Conservation (phyloP, 1,140 invertebrate species). For the Drosophila willistoni region DNA sequence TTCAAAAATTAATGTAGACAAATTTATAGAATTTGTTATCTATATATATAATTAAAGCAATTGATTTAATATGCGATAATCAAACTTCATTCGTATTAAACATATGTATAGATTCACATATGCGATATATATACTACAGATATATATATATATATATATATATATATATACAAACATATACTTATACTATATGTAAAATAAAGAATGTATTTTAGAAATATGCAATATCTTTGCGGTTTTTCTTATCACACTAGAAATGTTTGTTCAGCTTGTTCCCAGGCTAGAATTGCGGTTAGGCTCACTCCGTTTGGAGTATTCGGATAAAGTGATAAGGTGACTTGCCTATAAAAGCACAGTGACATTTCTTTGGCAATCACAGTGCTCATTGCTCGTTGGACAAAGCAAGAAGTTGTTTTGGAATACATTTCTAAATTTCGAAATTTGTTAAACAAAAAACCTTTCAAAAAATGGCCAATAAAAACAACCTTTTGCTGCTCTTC, state of each 20-base stretch:
- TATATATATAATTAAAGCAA: constrained; percentile 15
- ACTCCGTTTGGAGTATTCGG: not conserved
- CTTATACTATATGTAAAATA: constrained; percentile 44
- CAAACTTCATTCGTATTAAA: constrained; percentile 72
- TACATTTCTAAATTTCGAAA: not conserved
- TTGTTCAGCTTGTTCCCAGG: not conserved
- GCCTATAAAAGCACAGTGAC: not conserved
- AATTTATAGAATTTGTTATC: constrained; percentile 5
- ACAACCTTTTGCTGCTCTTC: constrained; percentile 86
- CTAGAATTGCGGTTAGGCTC: not conserved
- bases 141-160: not conserved
- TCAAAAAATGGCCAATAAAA: constrained; percentile 75
- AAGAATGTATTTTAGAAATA: constrained; percentile 78
- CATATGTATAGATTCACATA: constrained; percentile 50
- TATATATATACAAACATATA: constrained; percentile 39
- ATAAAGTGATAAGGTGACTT: not conserved
- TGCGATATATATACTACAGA: constrained; percentile 26
- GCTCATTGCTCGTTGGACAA: not conserved
- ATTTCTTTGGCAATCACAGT: not conserved
- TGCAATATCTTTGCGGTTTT: constrained; percentile 49
- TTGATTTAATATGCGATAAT: constrained; percentile 31
- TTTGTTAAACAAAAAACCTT: no score
- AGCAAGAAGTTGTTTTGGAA: not conserved
- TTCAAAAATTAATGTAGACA: not conserved
- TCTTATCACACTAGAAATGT: constrained; percentile 2